phyloP scores from a whole-genome alignment of 2,888 invertebrate genomes.

The Rotaria socialis region DNA sequence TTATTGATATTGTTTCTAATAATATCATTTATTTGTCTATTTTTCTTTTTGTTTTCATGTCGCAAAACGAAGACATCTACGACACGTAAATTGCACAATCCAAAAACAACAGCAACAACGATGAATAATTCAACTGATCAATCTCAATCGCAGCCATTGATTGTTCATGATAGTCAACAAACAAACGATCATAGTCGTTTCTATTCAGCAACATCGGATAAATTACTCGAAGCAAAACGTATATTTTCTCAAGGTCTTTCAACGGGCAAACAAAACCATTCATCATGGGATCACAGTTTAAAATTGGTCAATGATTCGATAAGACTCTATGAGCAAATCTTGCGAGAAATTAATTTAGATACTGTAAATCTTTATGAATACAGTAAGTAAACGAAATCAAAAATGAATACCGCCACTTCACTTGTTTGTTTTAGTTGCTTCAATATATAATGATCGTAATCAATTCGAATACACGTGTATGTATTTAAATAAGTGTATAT shows the following conservation, averaged over 20 bases:
- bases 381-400: background rate
- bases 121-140: background rate
- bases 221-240: constrained; percentile 12
- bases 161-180: constrained; percentile 26
- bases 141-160: background rate
- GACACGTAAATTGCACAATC: background rate
- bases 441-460: constrained; percentile 19
- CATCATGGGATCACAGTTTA: background rate
- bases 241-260: constrained; percentile 21
- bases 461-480: background rate
- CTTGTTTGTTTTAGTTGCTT: background rate
- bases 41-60: constrained; percentile 21
- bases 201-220: background rate
- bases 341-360: constrained; percentile 26
- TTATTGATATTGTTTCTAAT: too few species aligned
- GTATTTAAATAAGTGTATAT: constrained; percentile 30
- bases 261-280: background rate
- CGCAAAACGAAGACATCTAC: constrained; percentile 1
- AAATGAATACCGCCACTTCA: too few species aligned
- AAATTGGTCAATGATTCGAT: background rate
- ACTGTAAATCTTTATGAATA: constrained; percentile 18
- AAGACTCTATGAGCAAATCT: constrained; percentile 1
- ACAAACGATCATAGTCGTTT: background rate
- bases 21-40: background rate
- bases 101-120: background rate